Conservation (phyloP, 2,113 vertebrate genomes). For the Halcyon malimbica region DNA sequence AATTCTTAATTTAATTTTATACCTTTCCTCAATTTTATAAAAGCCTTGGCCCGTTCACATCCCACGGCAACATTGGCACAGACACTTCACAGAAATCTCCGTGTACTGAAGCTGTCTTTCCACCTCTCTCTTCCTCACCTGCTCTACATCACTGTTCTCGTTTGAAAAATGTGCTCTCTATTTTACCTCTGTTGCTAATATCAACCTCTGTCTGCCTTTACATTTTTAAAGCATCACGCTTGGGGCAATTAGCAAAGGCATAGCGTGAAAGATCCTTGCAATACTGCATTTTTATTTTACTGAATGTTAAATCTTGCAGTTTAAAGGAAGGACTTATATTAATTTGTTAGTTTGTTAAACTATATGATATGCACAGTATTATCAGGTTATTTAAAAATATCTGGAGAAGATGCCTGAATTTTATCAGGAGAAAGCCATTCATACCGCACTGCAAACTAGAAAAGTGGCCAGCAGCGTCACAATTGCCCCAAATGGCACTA, state of each 20-base stretch:
- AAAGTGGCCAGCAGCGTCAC: background rate
- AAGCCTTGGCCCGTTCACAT: background rate
- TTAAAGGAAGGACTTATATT: background rate
- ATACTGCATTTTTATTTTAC: background rate
- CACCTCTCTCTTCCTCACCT: background rate
- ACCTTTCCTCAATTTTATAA: background rate
- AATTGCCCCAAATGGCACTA: background rate
- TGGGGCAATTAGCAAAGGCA: background rate
- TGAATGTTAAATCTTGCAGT: background rate
- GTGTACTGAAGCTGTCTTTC: background rate
- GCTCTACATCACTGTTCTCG: background rate
- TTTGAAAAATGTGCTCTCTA: background rate
- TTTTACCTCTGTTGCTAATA: background rate
- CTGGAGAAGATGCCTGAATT: background rate
- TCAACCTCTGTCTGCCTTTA: background rate
- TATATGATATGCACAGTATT: background rate
- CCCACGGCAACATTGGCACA: background rate
- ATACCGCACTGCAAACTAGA: background rate
- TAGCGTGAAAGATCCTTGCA: background rate
- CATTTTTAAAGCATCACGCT: background rate
- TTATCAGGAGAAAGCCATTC: background rate
- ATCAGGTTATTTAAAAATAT: background rate
- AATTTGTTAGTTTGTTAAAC: background rate
- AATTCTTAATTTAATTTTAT: background rate
- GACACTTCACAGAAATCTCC: background rate